Evolutionary conservation across 1,140 invertebrate species (phyloP).

Genomic region (Hylyphantes graminicola): DNA sequence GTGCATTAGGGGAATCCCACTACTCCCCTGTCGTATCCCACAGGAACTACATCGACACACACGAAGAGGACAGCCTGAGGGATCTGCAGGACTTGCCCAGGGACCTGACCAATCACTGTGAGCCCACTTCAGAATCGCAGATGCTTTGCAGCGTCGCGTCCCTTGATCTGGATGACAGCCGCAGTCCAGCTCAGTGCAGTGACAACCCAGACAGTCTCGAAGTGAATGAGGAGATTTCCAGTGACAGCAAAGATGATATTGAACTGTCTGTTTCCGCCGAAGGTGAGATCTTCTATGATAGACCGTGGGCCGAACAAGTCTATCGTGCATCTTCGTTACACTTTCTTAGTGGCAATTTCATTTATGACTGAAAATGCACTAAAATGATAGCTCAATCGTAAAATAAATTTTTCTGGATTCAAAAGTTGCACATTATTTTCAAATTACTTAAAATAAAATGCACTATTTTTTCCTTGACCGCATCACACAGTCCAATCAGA

Average conservation of each 20-base stretch:
- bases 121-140: constrained; percentile 23
- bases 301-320: too few species aligned
- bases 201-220: constrained; percentile 57
- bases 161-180: constrained; percentile 39
- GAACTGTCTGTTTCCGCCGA: constrained; percentile 37
- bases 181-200: constrained; percentile 53
- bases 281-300: constrained; percentile 16
- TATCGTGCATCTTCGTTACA: too few species aligned
- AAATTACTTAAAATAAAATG: too few species aligned
- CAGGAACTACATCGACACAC: constrained; percentile 34
- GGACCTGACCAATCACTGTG: constrained; percentile 15
- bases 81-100: constrained; percentile 54
- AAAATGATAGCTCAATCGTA: too few species aligned
- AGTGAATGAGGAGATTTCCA: constrained; percentile 53
- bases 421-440: too few species aligned
- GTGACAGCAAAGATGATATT: constrained; percentile 51
- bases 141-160: constrained; percentile 28
- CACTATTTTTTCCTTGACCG: too few species aligned
- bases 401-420: too few species aligned
- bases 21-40: constrained; percentile 7
- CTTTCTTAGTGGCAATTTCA: too few species aligned
- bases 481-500: too few species aligned
- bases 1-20: constrained; percentile 11
- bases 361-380: too few species aligned
- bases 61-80: constrained; percentile 52